Base-by-base conservation (phyloP, 2,888 invertebrate species). In the Eutolmus rufibarbis region DNA sequence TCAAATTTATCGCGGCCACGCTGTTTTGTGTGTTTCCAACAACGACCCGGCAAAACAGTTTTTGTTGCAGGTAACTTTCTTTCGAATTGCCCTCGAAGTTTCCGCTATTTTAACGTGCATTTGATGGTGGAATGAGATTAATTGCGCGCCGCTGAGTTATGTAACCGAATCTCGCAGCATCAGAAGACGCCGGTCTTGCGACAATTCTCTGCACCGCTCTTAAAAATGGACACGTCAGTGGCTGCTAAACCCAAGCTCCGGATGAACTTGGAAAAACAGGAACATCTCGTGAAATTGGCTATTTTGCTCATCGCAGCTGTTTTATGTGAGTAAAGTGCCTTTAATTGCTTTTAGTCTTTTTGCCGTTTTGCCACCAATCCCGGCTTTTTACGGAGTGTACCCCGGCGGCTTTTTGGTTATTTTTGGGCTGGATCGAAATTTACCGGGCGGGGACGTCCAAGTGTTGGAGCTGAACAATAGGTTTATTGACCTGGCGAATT, bases 231-330 rank as follows among this genome's bases (percentile, higher is more conserved):
- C 88, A 89, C 89, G 89, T 89, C 90, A 89, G 87, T 89, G 19
- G 86, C 87, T 5, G 86, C 87, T 4, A 91, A 90, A 88, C 88
- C 91, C 16, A 91, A 89, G 76, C 90, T 90, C 12, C 66, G 84
- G 76, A 93, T 94, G 91, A 94, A 95, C 76, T 94, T 95, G 87
- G 96, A 97, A 90, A 97, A 97, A 91, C 97, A 97, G 91, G 97
- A 97, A 92, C 96, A 96, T 56, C 93, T 97, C 87, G 93, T 97
- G 77, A 97, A 93, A 89, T 89, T 98, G 91, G 95, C 97, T 89
- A 97, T 99, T 92, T 94, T 99, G 90, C 96, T 98, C 85, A 94
- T 98, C 92, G 98, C 98, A 90, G 97, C 97, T 87, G 96, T 98
- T 91, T 94, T 99, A 91, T 98, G 98, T 98, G 94, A 96, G 97